Base-by-base conservation (phyloP, 2,113 vertebrate species). In the Oryzias melastigma region DNA sequence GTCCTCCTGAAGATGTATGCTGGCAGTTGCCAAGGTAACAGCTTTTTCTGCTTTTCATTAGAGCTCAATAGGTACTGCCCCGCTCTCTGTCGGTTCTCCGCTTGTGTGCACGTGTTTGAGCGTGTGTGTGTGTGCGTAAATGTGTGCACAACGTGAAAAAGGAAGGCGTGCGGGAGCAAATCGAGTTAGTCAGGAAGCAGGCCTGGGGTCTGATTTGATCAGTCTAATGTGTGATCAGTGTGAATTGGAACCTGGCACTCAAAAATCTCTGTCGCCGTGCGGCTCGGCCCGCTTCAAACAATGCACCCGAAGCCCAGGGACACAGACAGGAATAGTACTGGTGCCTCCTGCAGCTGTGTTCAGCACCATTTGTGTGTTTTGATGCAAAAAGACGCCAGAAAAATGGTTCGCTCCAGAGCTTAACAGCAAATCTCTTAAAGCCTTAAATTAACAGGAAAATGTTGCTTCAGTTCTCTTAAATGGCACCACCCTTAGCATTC, bases 181-280 rank as follows among this genome's bases (percentile, higher is more conserved):
- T 89, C 56, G 78, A 85, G 87, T 87, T 87, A 83, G 87, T 80
- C 75, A 82, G 83, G 83, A 87, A 87, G 83, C 87, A 86, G 83
- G 71, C 73, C 85, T 73, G 82, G 64, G 64, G 83, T 80, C 83
- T 85, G 85, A 85, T 87, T 84, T 59, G 85, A 89, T 87, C 85
- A 85, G 87, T 58, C 73, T 85, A 83, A 88, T 84, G 85, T 88
- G 83, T 86, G 87, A 88, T 87, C 87, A 81, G 81, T 83, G 87
- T 87, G 84, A 87, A 88, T 73, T 70, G 72, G 72, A 68, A 82
- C 59, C 78, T 72, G 84, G 68, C 73, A 72, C 69, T 82, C 68
- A 62, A 58, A 63, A 65, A 80, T 68, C 75, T 73, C 81, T 25
- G 77, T 83, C 73, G 57, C 80, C 79, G 73, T 65, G 78, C 61